A percentile compares a stretch with the other conserved stretches of the same genome.
These are phyloP conservation scores for Steatornis caripensis DNA, from an alignment of 2,113 vertebrate genomes.

Conservation along the genomic window DNA sequence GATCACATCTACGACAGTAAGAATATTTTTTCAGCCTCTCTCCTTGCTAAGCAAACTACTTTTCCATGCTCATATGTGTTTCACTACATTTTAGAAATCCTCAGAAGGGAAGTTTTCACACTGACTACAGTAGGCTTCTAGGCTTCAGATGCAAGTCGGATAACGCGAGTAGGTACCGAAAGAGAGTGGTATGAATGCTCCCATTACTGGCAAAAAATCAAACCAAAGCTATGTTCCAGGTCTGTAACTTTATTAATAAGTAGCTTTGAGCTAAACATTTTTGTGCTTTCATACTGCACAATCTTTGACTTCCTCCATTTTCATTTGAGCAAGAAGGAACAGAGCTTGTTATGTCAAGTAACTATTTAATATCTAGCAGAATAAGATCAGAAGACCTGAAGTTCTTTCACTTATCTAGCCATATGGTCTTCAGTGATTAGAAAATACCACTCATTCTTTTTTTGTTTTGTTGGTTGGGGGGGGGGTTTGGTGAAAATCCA, in stretches of 20 bases:
- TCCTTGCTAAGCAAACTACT: neutral
- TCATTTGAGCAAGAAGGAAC: neutral
- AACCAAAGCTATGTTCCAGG: neutral
- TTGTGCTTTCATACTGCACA: neutral
- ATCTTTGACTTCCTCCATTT: neutral
- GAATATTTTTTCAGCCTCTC: neutral
- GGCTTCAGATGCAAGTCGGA: neutral
- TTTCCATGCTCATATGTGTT: neutral
- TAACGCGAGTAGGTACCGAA: neutral
- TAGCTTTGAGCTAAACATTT: neutral
- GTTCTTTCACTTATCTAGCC: neutral
- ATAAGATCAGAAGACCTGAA: neutral
- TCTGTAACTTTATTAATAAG: neutral
- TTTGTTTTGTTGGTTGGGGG: no score
- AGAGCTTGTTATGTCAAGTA: neutral
- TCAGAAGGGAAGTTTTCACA: neutral
- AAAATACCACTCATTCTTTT: neutral
- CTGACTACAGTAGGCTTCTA: neutral
- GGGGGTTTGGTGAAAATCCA: neutral
- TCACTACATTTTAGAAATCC: neutral
- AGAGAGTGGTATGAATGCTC: neutral
- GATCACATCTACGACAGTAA: neutral
- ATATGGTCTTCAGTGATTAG: neutral
- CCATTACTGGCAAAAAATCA: neutral
- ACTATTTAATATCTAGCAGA: neutral